phyloP scores from a whole-genome alignment of 1,140 invertebrate species.

The Ostrea denselamellosa region DNA sequence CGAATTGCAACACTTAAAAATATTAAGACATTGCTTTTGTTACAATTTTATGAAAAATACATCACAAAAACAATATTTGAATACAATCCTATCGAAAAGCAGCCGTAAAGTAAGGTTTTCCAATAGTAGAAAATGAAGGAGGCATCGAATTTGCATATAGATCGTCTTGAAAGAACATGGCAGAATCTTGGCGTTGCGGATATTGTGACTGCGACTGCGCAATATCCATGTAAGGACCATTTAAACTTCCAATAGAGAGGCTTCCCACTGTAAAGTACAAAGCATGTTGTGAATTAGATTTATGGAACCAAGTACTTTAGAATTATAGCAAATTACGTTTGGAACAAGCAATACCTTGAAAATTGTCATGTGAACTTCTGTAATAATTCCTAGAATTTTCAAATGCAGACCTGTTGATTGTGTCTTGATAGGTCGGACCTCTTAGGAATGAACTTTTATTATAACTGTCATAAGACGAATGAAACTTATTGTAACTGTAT shows the following conservation, averaged over 20 bases:
- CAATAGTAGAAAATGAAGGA: slow-evolving; percentile 58
- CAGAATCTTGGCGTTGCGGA: slow-evolving; percentile 59
- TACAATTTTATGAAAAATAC: neutral
- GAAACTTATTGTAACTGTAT: slow-evolving; percentile 65
- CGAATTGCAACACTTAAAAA: too few species aligned
- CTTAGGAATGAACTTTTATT: slow-evolving; percentile 67
- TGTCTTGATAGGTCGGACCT: slow-evolving; percentile 64
- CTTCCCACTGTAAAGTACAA: slow-evolving; percentile 55
- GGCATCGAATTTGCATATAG: slow-evolving; percentile 58
- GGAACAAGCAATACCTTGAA: slow-evolving; percentile 60
- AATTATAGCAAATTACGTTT: neutral
- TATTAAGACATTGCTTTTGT: neutral
- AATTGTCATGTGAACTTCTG: slow-evolving; percentile 65
- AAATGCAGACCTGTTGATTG: slow-evolving; percentile 64
- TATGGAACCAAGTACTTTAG: neutral
- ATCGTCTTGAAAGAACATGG: slow-evolving; percentile 64
- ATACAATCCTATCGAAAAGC: slow-evolving; percentile 59
- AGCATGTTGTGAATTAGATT: neutral
- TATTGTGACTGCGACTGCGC: slow-evolving; percentile 64
- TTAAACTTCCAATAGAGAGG: slow-evolving; percentile 64
- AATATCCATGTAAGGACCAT: slow-evolving; percentile 71
- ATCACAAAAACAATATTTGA: neutral
- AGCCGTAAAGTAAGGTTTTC: slow-evolving; percentile 65
- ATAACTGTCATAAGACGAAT: slow-evolving; percentile 65
- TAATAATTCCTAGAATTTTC: slow-evolving; percentile 64